These are phyloP conservation scores for Stegophylla sp. DNA, from an alignment of 2,888 invertebrate species.

Conservation along the genomic window DNA sequence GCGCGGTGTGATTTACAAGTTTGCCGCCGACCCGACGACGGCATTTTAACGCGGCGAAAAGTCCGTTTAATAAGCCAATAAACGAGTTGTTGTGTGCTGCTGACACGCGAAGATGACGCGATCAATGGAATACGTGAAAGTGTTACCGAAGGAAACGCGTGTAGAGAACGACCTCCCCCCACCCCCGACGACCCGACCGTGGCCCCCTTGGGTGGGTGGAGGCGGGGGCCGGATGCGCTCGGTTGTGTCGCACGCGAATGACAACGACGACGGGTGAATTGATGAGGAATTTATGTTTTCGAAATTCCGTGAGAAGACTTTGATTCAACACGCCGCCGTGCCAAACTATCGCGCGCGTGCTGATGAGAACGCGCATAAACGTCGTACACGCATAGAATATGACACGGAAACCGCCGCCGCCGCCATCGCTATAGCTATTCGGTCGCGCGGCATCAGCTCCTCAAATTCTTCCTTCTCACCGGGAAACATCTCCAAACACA, in stretches of 20 bases:
- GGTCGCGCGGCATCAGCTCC: too few relatives aligned
- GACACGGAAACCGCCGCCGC: too few relatives aligned
- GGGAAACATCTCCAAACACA: too few relatives aligned
- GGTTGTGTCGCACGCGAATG: neutral
- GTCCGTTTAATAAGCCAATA: constrained; percentile 59
- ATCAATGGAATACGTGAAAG: constrained; percentile 58
- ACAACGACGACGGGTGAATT: constrained; percentile 23
- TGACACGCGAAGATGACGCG: constrained; percentile 53
- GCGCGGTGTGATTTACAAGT: constrained; percentile 54
- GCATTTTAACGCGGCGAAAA: constrained; percentile 53
- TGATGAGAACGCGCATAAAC: neutral
- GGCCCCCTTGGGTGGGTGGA: neutral
- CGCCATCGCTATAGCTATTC: too few relatives aligned
- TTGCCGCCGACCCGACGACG: constrained; percentile 52
- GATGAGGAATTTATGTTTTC: constrained; percentile 57
- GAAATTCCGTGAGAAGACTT: constrained; percentile 54
- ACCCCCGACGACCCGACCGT: neutral
- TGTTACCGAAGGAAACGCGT: constrained; percentile 42
- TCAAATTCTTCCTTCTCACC: too few relatives aligned
- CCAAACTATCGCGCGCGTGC: neutral
- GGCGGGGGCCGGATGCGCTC: neutral
- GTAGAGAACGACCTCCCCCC: neutral
- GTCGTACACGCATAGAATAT: neutral
- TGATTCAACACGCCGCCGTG: constrained; percentile 10
- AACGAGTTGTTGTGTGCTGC: constrained; percentile 56